A percentile compares a stretch with the other conserved stretches of the same genome.
These are phyloP conservation scores for Frankliniella intonsa DNA, from an alignment of 2,888 invertebrate genomes.

Conservation along the genomic window DNA sequence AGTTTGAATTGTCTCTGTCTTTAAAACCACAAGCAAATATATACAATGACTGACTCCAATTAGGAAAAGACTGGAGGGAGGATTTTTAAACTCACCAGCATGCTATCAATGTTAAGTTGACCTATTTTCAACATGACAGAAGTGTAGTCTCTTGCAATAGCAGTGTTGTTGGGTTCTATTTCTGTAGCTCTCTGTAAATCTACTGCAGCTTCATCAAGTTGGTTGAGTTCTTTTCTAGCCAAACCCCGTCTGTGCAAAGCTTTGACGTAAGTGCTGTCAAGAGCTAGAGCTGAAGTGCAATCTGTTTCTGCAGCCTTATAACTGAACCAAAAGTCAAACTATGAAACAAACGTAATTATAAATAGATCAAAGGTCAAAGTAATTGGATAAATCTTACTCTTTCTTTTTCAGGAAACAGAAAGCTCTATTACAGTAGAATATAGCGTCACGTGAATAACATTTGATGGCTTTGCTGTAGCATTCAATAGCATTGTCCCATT, in stretches of 20 bases:
- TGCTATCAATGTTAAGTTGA: not conserved
- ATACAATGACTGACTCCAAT: too few relatives aligned
- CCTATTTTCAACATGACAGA: not conserved
- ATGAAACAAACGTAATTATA: not conserved
- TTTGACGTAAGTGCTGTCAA: conserved; percentile 77
- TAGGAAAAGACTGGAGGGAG: too few relatives aligned
- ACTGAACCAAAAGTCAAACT: conserved; percentile 45
- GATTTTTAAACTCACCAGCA: not conserved
- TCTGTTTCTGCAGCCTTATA: conserved; percentile 70
- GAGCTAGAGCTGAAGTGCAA: conserved; percentile 70
- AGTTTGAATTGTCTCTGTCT: not conserved
- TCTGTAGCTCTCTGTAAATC: conserved; percentile 67
- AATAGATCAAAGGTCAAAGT: conserved; percentile 40
- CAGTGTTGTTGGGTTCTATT: conserved; percentile 71
- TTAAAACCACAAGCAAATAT: too few relatives aligned
- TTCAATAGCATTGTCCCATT: conserved; percentile 79
- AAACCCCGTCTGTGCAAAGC: conserved; percentile 77
- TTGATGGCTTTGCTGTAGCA: conserved; percentile 87
- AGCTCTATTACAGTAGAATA: conserved; percentile 83
- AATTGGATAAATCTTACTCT: conserved; percentile 53
- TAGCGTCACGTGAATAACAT: conserved; percentile 68
- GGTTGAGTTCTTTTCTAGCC: conserved; percentile 66
- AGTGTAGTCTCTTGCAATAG: not conserved
- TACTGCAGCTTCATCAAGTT: conserved; percentile 63
- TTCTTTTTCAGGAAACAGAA: conserved; percentile 78